Conservation (phyloP, 2,113 vertebrate species). For the Siniperca knerii region DNA sequence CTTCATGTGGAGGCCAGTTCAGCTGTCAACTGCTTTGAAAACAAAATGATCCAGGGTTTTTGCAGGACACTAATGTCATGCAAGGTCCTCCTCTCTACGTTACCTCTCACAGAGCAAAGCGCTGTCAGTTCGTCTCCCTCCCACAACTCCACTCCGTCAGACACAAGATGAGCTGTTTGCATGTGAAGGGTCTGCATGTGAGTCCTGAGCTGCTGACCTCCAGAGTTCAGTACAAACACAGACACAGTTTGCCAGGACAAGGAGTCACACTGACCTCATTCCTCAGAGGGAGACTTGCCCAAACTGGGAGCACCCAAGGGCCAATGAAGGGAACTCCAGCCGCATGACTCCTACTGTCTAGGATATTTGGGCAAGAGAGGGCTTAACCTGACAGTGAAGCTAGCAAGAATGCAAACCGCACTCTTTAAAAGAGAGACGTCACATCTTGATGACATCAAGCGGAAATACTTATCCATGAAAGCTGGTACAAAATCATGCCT, state of each 20-base stretch:
- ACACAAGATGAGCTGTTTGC: not conserved
- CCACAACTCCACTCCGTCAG: conserved; percentile 4
- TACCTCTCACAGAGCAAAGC: not conserved
- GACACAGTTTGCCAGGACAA: conserved; percentile 27
- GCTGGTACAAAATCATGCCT: too few relatives aligned
- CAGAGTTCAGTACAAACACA: conserved; percentile 8
- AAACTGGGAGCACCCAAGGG: conserved; percentile 18
- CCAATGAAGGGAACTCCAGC: conserved; percentile 18
- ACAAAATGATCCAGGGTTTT: not conserved
- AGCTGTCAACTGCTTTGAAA: not conserved
- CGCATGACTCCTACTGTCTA: conserved; percentile 39
- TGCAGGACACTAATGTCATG: not conserved
- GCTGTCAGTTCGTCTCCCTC: not conserved
- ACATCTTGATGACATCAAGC: not conserved
- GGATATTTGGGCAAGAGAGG: conserved; percentile 52
- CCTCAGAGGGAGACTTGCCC: not conserved
- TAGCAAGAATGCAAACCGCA: not conserved
- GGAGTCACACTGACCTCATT: conserved; percentile 60
- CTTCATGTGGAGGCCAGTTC: not conserved
- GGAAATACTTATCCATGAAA: not conserved
- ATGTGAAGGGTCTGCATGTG: conserved; percentile 20
- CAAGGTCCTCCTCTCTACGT: not conserved
- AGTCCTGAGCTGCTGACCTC: conserved; percentile 48
- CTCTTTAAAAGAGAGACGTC: not conserved
- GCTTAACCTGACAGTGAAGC: conserved; percentile 41